These are phyloP conservation scores for Bombus affinis DNA, from an alignment of 1,140 invertebrate species.

Conservation along the genomic window DNA sequence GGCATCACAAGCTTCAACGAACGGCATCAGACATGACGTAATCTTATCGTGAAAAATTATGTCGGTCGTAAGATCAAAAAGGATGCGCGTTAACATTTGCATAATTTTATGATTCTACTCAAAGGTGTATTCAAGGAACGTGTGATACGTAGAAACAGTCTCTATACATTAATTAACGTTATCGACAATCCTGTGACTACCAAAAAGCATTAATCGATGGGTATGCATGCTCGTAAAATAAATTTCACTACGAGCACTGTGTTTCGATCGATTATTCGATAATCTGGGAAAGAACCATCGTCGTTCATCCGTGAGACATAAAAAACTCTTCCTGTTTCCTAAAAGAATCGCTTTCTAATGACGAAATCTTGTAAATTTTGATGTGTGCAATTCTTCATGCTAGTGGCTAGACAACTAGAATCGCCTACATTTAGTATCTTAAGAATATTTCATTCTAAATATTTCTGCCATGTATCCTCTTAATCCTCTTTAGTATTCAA, in stretches of 20 bases:
- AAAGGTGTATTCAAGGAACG: neutral
- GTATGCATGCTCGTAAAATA: neutral
- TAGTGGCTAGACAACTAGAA: neutral
- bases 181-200: neutral
- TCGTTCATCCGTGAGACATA: conserved; percentile 5
- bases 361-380: conserved; percentile 45
- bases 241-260: neutral
- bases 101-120: neutral
- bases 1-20: neutral
- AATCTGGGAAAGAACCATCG: conserved; percentile 29
- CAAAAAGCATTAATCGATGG: neutral
- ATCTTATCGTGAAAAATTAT: conserved; percentile 27
- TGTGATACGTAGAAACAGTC: neutral
- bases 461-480: too few species aligned
- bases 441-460: too few species aligned
- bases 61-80: neutral
- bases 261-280: neutral
- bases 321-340: conserved; percentile 51
- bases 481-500: too few species aligned
- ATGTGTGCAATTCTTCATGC: neutral
- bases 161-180: neutral
- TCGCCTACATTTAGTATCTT: too few species aligned
- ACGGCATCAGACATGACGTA: neutral
- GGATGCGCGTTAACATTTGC: neutral
- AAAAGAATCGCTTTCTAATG: conserved; percentile 62